Conservation (phyloP, 2,888 invertebrate species). For the Aricia artaxerxes region DNA sequence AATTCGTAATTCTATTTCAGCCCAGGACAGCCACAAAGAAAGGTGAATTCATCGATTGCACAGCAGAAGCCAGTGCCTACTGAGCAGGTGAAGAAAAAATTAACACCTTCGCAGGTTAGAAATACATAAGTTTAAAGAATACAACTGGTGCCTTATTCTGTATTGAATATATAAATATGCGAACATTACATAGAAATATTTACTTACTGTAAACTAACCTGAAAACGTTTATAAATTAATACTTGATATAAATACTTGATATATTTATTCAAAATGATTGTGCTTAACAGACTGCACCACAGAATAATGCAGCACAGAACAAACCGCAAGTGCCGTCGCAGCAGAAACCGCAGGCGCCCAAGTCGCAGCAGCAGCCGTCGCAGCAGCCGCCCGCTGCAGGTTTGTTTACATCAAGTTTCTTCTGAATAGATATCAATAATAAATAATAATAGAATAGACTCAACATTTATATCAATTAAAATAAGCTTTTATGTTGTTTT, state of each 20-base stretch:
- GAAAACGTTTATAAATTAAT: too few species aligned
- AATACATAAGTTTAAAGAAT: slow-evolving; percentile 31
- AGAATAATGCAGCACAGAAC: slow-evolving; percentile 42
- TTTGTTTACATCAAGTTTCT: slow-evolving; percentile 32
- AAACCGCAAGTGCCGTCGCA: slow-evolving; percentile 44
- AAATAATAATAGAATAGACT: not conserved
- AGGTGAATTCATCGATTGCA: slow-evolving; percentile 57
- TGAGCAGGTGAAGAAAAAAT: slow-evolving; percentile 58
- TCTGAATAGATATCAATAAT: not conserved
- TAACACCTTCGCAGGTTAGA: slow-evolving; percentile 51
- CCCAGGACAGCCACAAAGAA: slow-evolving; percentile 51
- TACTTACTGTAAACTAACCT: too few species aligned
- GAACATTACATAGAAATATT: not conserved
- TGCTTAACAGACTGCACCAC: slow-evolving; percentile 45
- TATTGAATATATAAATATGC: not conserved
- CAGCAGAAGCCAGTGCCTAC: slow-evolving; percentile 71
- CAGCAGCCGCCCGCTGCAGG: slow-evolving; percentile 49
- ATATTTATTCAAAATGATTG: slow-evolving; percentile 12
- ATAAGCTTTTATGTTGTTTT: too few species aligned
- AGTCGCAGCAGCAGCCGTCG: slow-evolving; percentile 45
- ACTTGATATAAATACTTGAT: too few species aligned
- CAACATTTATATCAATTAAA: too few species aligned
- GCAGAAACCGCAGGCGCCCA: slow-evolving; percentile 50
- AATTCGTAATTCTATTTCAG: slow-evolving; percentile 46
- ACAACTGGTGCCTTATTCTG: not conserved